Base-by-base conservation (phyloP, 2,113 vertebrate species). In the Leptocoma aspasia region DNA sequence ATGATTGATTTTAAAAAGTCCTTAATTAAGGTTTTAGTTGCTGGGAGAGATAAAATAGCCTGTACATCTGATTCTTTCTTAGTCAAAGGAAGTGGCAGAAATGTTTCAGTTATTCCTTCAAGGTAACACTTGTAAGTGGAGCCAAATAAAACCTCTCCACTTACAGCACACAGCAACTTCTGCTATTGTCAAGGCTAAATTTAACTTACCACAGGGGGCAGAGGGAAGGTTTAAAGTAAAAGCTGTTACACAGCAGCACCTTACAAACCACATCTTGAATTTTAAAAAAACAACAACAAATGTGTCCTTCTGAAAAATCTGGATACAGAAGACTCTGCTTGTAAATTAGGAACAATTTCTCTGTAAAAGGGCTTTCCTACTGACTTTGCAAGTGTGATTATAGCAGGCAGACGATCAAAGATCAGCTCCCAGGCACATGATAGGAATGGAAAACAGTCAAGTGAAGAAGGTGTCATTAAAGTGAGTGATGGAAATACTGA, bases 391-490 rank as follows among this genome's bases (percentile, higher is more conserved):
- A 88, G 26, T 57, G 52, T 71, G 69, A 60, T 52, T 90, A 8
- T 31, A 83, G 60, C 11, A 81, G 39, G 45, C 66, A 86, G 92
- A 91, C 96, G 95, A 96, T 53, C 50, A 83, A 83, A 94, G 78
- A 73, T 91, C 89, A 96, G 65, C 69, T 91, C 59, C 13, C 45
- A 80, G 61, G 47, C 88, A 90, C 88, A 71, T 95, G 90, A 96
- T 22, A 30, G 39, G 47, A 79, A 94, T 75, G 92, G 60, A 94
- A 95, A 94, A 96, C 7, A 90, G 90, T 91, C 89, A 92, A 53
- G 45, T 73, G 87, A 89, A 95, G 77, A 82, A 91, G 72, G 37
- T 53, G 93, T 91, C 91, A 88, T 72, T 86, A 16, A 64, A 94
- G 44, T 78, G 85, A 82, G 89, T 44, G 77, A 87, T 82, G 90